Evolutionary conservation across 2,888 invertebrate species (phyloP), one percentile per base, ranked within the genome.

Genomic region (Harmothoe impar): DNA sequence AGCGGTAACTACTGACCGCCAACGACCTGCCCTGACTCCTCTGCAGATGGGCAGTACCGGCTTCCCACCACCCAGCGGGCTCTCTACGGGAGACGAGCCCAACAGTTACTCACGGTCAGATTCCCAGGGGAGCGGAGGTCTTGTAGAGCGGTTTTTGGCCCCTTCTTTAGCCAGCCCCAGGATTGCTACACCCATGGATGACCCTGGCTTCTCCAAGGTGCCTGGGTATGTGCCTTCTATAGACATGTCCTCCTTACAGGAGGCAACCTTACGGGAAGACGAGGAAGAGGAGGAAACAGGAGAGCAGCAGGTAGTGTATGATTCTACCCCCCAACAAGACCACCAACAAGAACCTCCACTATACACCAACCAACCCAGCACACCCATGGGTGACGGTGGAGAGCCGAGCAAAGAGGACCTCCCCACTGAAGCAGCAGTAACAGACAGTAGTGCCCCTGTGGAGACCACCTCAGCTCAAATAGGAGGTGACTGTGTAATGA

Each of bases 171-270:
- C 31, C 5, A 90, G 85, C 43, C 92, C 92, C 1, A 52, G 29
- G 23, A 90, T 91, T n/a, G 56, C 90, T 5, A 92, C 92, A 17
- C 92, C 92, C 25, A 89, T 90, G 89, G 91, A 91, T 1, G 92
- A 92, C n/a, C 12, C 90, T 35, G 92, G 92, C 7, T 91, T 90
- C 43, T 89, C 90, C 7, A 92, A 90, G 52, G 91, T 92, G 54
- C 92, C 92, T 35, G 92, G 92, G 0, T 91, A 54, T 51, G n/a
- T 54, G 35, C 91, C 91, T n/a, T 54, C 68, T 29, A 54, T 43
- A 7, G 54, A 72, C 25, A 52, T 90, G 89, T 33, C 89, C 29
- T n/a, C 85, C 15, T 17, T 77, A n/a, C 52, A 12, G 29, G 72
- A 23, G 89, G 52, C 10, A 3, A 10, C 25, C 0, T 7, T 31